Evolutionary conservation across 92 coral and sea anemone genomes (phyloP).

Genomic region (Phenganax stokvisi): DNA sequence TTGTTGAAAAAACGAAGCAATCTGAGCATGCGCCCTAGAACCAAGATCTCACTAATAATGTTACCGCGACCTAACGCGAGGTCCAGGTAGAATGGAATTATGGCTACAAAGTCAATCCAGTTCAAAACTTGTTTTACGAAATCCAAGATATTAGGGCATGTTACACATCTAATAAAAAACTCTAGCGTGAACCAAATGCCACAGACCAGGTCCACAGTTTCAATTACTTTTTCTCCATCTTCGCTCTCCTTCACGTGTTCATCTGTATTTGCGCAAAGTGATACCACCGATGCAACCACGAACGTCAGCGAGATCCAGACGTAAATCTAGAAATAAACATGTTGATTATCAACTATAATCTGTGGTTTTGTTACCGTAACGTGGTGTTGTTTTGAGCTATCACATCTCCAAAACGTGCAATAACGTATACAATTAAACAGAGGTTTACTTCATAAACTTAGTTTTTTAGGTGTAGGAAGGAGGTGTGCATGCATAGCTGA

Average conservation of each 20-base stretch:
- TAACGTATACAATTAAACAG: too few relatives aligned
- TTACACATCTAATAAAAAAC: constrained; percentile 60
- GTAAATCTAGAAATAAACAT: constrained; percentile 52
- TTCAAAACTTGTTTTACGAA: constrained; percentile 66
- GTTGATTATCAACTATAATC: not conserved
- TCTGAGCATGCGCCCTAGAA: constrained; percentile 70
- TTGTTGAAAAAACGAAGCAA: constrained; percentile 77
- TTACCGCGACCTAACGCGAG: constrained; percentile 28
- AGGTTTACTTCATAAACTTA: too few relatives aligned
- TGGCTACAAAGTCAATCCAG: constrained; percentile 92
- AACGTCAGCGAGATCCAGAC: constrained; percentile 77
- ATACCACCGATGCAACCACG: constrained; percentile 74
- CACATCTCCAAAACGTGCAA: too few relatives aligned
- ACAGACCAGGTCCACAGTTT: constrained; percentile 60
- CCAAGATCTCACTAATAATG: constrained; percentile 57
- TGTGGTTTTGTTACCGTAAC: not conserved
- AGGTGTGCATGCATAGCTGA: not conserved
- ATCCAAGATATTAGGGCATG: constrained; percentile 72
- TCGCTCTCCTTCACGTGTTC: constrained; percentile 34
- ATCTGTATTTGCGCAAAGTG: constrained; percentile 68
- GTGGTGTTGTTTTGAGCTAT: too few relatives aligned
- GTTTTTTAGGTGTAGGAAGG: not conserved
- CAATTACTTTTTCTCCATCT: constrained; percentile 43
- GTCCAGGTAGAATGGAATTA: constrained; percentile 76
- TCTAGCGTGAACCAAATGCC: constrained; percentile 93